These are phyloP conservation scores for Andrena fulva DNA, from an alignment of 2,888 invertebrate genomes.

Conservation along the genomic window DNA sequence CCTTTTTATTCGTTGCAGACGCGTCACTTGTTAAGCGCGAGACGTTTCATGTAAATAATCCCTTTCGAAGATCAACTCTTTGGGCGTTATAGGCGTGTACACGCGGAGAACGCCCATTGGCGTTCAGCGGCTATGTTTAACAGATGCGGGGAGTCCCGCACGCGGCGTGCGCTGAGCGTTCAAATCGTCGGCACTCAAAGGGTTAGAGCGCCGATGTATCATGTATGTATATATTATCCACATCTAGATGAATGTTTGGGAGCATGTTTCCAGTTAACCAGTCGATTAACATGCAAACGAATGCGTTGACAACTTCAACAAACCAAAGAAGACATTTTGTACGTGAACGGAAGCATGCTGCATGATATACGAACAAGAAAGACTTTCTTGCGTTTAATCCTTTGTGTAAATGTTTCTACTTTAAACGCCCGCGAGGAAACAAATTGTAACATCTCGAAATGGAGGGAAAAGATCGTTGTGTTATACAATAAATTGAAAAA, in stretches of 20 bases:
- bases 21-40: background rate
- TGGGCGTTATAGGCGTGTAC: no score
- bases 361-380: background rate
- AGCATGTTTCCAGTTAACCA: background rate
- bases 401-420: background rate
- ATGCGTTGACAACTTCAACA: constrained; percentile 8
- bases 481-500: constrained; percentile 24
- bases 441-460: background rate
- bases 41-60: background rate
- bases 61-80: background rate
- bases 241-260: background rate
- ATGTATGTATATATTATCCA: constrained; percentile 21
- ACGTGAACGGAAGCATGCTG: background rate
- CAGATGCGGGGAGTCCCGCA: no score
- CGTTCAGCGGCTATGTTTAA: no score
- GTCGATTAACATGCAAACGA: background rate
- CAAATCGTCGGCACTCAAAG: no score
- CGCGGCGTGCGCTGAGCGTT: no score
- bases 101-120: no score
- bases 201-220: background rate
- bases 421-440: background rate
- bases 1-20: background rate
- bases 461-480: constrained; percentile 13
- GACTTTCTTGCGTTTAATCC: background rate
- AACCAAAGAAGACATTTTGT: constrained; percentile 36